Conservation (phyloP, 1,140 invertebrate genomes). For the Lasioglossum albipes region DNA sequence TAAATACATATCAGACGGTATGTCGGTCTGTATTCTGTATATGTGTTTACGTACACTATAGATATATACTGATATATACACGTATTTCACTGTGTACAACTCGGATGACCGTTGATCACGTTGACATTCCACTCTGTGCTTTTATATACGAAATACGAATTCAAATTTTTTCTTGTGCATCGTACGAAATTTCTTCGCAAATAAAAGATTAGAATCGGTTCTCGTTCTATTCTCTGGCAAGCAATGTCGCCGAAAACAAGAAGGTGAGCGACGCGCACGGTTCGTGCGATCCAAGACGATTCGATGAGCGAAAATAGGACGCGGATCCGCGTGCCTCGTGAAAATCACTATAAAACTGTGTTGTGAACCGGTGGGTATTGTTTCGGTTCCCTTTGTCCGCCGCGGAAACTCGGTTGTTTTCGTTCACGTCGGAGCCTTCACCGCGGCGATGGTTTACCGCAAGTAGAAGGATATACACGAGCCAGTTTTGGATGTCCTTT, state of each 20-base stretch:
- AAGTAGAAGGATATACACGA: not conserved
- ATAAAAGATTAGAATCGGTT: not conserved
- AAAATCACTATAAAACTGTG: constrained; percentile 26
- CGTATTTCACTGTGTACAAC: constrained; percentile 15
- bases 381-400: constrained; percentile 1
- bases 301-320: not conserved
- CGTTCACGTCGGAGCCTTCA: not conserved
- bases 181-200: not conserved
- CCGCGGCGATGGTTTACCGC: not conserved
- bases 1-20: not conserved
- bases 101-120: constrained; percentile 26
- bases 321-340: constrained; percentile 9
- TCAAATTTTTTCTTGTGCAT: not conserved
- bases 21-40: no score
- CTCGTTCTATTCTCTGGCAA: not conserved
- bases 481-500: constrained; percentile 26
- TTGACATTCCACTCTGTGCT: constrained; percentile 29
- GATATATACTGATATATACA: no score
- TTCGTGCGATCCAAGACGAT: not conserved
- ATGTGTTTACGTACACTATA: no score
- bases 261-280: not conserved
- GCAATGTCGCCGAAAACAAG: not conserved
- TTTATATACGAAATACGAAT: not conserved
- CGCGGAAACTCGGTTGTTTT: not conserved
- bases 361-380: constrained; percentile 30